Evolutionary conservation across 1,140 invertebrate species (phyloP).

Genomic region (Cryptotermes secundus): DNA sequence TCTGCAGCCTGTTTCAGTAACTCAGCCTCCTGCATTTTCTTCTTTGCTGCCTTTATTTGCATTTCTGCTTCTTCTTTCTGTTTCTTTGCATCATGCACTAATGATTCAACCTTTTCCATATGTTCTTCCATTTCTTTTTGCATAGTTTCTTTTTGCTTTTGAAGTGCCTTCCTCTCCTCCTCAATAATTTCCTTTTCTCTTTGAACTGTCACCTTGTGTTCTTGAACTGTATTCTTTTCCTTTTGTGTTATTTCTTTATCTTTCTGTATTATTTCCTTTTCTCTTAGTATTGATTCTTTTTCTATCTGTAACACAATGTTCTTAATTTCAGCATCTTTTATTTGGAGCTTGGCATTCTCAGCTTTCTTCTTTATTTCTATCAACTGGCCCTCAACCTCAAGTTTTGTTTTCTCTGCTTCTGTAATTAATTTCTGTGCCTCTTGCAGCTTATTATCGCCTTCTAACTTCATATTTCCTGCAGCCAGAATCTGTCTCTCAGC

Average conservation of each 20-base stretch:
- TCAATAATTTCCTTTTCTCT: background rate
- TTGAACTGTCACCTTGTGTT: background rate
- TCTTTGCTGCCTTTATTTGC: slow-evolving; percentile 39
- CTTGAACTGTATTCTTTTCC: slow-evolving; percentile 22
- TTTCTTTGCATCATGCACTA: slow-evolving; percentile 25
- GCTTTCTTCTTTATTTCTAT: slow-evolving; percentile 11
- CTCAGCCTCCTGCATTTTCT: slow-evolving; percentile 38
- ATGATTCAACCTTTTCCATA: background rate
- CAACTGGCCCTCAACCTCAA: slow-evolving; percentile 18
- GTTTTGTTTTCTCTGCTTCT: slow-evolving; percentile 20
- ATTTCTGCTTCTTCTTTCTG: slow-evolving; percentile 40
- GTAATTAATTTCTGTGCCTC: background rate
- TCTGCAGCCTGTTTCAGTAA: background rate
- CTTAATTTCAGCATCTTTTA: background rate
- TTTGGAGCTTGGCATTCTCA: background rate
- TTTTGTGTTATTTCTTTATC: slow-evolving; percentile 32
- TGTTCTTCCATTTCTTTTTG: slow-evolving; percentile 16
- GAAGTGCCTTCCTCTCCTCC: slow-evolving; percentile 11
- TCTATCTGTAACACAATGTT: background rate
- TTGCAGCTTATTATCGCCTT: background rate
- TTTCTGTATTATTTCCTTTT: background rate
- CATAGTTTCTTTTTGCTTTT: slow-evolving; percentile 31
- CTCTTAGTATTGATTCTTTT: slow-evolving; percentile 31
- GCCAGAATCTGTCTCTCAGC: background rate
- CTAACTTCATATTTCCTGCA: background rate